Evolutionary conservation across 1,140 invertebrate species (phyloP).

Genomic region (Olivierus martensii): DNA sequence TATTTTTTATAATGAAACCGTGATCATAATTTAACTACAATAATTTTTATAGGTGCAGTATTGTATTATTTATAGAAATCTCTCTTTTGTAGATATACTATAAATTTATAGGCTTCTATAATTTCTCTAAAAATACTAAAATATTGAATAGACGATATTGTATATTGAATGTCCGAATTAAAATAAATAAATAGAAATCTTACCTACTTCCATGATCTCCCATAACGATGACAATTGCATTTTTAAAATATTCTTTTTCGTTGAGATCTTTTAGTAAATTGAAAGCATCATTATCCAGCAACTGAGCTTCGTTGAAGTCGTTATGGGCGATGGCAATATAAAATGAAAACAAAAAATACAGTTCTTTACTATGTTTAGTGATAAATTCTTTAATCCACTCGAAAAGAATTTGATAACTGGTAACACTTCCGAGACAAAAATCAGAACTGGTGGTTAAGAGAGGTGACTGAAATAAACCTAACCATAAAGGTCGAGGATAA

Average conservation of each 20-base stretch:
- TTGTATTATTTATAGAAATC: too few species aligned
- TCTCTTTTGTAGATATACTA: too few species aligned
- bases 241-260: slow-evolving; percentile 12
- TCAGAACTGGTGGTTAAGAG: slow-evolving; percentile 6
- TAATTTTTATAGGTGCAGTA: too few species aligned
- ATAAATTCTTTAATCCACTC: slow-evolving; percentile 16
- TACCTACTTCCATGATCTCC: slow-evolving; percentile 22
- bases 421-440: slow-evolving; percentile 21
- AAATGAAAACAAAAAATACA: slow-evolving; percentile 26
- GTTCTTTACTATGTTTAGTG: slow-evolving; percentile 13
- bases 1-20: too few species aligned
- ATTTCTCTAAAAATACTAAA: too few species aligned
- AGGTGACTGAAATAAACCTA: slow-evolving; percentile 10
- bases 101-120: too few species aligned
- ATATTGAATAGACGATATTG: too few species aligned
- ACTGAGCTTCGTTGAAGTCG: slow-evolving; percentile 6
- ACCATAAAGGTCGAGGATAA: slow-evolving; percentile 30
- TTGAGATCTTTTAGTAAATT: slow-evolving; percentile 18
- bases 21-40: too few species aligned
- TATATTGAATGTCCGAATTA: too few species aligned
- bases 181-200: too few species aligned
- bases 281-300: slow-evolving; percentile 18
- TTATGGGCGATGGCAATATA: slow-evolving; percentile 10
- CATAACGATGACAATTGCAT: slow-evolving; percentile 24
- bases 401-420: slow-evolving; percentile 4